phyloP scores from a whole-genome alignment of 2,113 vertebrate genomes.

The Papio anubis region DNA sequence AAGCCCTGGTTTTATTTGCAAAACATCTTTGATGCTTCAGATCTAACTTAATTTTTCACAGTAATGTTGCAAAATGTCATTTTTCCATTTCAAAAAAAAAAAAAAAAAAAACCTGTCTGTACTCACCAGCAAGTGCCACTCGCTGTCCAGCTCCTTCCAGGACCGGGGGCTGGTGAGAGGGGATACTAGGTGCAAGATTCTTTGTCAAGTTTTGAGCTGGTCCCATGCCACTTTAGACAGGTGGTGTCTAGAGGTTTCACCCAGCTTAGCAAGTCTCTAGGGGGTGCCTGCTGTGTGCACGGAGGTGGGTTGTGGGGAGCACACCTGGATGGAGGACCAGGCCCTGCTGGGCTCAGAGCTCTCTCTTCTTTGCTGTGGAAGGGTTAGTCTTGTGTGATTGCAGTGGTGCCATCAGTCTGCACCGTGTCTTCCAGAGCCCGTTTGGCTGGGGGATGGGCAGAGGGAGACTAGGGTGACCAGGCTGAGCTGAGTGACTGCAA shows the following conservation, averaged over 20 bases:
- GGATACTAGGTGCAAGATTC: not conserved
- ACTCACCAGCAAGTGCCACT: not conserved
- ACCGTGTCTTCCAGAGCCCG: not conserved
- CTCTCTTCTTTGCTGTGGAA: not conserved
- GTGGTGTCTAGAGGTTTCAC: not conserved
- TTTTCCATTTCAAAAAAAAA: not conserved
- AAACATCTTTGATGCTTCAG: slow-evolving; percentile 22
- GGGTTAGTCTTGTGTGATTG: accelerated
- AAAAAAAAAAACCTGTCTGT: not conserved
- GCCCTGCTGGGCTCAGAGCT: not conserved
- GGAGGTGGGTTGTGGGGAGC: not conserved
- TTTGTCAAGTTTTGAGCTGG: not conserved
- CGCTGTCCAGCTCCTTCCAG: not conserved
- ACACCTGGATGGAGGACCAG: not conserved
- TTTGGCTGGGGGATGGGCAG: not conserved
- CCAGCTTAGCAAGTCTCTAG: not conserved
- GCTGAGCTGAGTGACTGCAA: not conserved
- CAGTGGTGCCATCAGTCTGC: accelerated
- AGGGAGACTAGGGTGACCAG: not conserved
- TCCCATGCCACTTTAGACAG: not conserved
- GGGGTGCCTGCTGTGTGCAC: accelerated
- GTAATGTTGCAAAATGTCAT: slow-evolving; percentile 55
- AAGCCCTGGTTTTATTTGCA: slow-evolving; percentile 50
- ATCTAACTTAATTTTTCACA: slow-evolving; percentile 62
- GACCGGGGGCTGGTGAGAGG: too few species aligned